Conservation (phyloP, 2,888 invertebrate genomes). For the Rotaria magnacalcarata region DNA sequence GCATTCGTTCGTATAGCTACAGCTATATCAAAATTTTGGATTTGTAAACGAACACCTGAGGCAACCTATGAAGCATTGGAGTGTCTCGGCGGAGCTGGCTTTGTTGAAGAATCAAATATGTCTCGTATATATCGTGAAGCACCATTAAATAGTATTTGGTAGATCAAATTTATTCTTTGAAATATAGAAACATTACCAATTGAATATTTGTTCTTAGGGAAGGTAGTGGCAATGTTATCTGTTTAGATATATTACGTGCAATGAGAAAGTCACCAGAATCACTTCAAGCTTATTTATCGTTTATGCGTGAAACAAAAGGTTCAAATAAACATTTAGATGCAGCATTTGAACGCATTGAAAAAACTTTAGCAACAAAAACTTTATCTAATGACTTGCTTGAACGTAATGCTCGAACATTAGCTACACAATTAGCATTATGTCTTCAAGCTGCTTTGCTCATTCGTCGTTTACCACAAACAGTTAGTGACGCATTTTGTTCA, state of each 20-base stretch:
- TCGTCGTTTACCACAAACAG: neutral
- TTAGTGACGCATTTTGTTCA: constrained; percentile 32
- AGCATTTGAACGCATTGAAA: neutral
- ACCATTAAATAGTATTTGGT: constrained; percentile 24
- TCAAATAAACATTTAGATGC: constrained; percentile 13
- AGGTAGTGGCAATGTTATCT: constrained; percentile 34
- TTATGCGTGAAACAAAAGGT: neutral
- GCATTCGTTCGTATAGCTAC: constrained; percentile 16
- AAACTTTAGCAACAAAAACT: neutral
- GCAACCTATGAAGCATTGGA: constrained; percentile 6
- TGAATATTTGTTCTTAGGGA: neutral
- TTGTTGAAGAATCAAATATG: constrained; percentile 31
- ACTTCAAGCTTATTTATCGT: neutral
- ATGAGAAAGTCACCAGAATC: constrained; percentile 18
- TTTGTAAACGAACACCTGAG: constrained; percentile 32
- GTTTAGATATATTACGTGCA: constrained; percentile 21
- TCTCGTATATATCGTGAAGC: constrained; percentile 17
- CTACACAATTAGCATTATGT: constrained; percentile 22
- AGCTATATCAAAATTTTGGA: constrained; percentile 29
- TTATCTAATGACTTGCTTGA: neutral
- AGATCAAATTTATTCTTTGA: neutral
- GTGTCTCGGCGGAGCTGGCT: constrained; percentile 17
- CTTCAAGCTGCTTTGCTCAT: neutral
- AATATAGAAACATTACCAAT: no score
- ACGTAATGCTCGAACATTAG: constrained; percentile 5